phyloP scores from a whole-genome alignment of 2,888 invertebrate species.

The Lottia scabra region DNA sequence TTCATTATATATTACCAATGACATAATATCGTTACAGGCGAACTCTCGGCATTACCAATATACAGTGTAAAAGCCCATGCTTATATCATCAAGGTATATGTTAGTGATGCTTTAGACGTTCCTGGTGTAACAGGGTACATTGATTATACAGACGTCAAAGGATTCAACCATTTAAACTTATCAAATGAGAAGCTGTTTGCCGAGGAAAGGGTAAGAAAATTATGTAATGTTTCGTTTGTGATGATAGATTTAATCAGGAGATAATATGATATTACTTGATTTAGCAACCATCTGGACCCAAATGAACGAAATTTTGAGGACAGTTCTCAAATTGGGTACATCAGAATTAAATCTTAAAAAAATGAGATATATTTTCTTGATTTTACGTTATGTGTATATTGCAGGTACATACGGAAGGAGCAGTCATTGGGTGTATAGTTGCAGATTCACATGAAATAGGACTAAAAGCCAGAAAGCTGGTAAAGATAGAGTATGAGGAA shows the following conservation, averaged over 20 bases:
- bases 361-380: too few species aligned
- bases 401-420: not conserved
- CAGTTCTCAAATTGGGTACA: too few species aligned
- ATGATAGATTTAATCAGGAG: too few species aligned
- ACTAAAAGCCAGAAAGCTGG: constrained; percentile 84
- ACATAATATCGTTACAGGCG: constrained; percentile 73
- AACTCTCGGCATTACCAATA: constrained; percentile 85
- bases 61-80: constrained; percentile 86
- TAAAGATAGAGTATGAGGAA: constrained; percentile 86
- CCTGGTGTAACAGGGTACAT: constrained; percentile 86
- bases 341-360: too few species aligned
- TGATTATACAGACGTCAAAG: constrained; percentile 81
- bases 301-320: too few species aligned
- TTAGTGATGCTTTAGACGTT: constrained; percentile 78
- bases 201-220: constrained; percentile 79
- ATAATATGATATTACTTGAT: too few species aligned
- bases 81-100: constrained; percentile 81
- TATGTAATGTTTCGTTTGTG: too few species aligned
- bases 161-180: constrained; percentile 78
- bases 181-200: constrained; percentile 86
- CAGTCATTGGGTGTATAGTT: not conserved
- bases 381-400: not conserved
- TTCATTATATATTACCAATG: too few species aligned
- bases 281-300: too few species aligned
- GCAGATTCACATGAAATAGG: constrained; percentile 84